Evolutionary conservation across 2,113 vertebrate species (phyloP).

Genomic region (Ovis aries): DNA sequence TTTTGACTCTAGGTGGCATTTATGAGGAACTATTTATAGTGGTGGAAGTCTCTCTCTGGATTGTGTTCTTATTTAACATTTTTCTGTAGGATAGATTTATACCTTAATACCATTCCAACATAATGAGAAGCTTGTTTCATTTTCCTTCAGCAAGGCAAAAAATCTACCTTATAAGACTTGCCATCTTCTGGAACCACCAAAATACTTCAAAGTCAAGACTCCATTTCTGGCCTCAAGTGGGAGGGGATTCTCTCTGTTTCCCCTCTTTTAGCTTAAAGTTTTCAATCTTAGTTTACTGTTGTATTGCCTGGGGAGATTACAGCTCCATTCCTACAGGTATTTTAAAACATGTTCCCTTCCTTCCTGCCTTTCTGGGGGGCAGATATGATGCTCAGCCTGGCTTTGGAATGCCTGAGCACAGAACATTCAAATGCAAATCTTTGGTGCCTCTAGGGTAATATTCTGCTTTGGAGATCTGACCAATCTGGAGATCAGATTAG

Average conservation of each 20-base stretch:
- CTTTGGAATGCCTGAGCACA: not conserved
- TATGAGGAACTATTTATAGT: not conserved
- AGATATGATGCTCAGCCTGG: not conserved
- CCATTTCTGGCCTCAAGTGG: not conserved
- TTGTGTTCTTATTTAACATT: conserved; percentile 29
- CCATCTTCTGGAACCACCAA: not conserved
- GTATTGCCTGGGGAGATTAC: not conserved
- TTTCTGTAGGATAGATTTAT: not conserved
- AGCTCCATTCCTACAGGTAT: not conserved
- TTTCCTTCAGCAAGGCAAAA: not conserved
- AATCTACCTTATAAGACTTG: not conserved
- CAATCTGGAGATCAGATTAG: not conserved
- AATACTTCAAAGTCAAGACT: not conserved
- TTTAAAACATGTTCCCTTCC: not conserved
- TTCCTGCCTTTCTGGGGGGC: not conserved
- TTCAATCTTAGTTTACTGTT: not conserved
- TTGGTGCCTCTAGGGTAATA: not conserved
- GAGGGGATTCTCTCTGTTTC: not conserved
- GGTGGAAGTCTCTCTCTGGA: not conserved
- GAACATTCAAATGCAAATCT: not conserved
- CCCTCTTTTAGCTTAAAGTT: not conserved
- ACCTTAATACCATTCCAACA: not conserved
- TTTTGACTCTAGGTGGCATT: conserved; percentile 26
- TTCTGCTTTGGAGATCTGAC: not conserved
- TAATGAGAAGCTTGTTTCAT: not conserved